These are phyloP conservation scores for Lasioglossum calceatum DNA, from an alignment of 2,888 invertebrate species.

Conservation along the genomic window DNA sequence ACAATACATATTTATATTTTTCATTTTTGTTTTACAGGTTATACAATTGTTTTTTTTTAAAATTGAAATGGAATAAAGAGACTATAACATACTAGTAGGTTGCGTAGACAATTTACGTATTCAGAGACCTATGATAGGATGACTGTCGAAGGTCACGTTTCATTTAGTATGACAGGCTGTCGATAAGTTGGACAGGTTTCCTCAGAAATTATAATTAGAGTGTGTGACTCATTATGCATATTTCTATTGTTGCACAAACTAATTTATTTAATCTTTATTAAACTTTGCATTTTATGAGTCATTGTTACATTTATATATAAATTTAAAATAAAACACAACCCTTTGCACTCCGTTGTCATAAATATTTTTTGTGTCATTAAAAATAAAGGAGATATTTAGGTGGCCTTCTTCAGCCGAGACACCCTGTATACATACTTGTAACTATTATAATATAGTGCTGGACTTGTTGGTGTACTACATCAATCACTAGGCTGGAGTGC, in stretches of 20 bases:
- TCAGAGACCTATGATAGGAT: neutral
- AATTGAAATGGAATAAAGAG: neutral
- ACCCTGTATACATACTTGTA: too few relatives aligned
- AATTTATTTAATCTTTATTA: neutral
- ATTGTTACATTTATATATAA: neutral
- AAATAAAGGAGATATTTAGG: too few relatives aligned
- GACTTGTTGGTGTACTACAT: too few relatives aligned
- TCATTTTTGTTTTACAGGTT: neutral
- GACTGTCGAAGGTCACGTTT: neutral
- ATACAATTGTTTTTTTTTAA: neutral
- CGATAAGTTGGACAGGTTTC: neutral
- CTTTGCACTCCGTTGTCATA: too few relatives aligned
- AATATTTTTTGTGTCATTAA: too few relatives aligned
- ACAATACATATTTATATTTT: neutral
- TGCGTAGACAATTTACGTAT: neutral
- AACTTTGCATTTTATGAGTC: neutral
- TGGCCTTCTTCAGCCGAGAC: too few relatives aligned
- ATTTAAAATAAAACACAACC: too few relatives aligned
- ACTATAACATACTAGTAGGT: neutral
- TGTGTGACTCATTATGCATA: neutral
- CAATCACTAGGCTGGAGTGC: too few relatives aligned
- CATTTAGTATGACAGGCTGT: neutral
- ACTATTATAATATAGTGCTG: too few relatives aligned
- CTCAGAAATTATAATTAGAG: neutral
- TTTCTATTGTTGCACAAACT: neutral